Base-by-base conservation (phyloP, 2,797 vertebrate species). In the Gymnodraco acuticeps region DNA sequence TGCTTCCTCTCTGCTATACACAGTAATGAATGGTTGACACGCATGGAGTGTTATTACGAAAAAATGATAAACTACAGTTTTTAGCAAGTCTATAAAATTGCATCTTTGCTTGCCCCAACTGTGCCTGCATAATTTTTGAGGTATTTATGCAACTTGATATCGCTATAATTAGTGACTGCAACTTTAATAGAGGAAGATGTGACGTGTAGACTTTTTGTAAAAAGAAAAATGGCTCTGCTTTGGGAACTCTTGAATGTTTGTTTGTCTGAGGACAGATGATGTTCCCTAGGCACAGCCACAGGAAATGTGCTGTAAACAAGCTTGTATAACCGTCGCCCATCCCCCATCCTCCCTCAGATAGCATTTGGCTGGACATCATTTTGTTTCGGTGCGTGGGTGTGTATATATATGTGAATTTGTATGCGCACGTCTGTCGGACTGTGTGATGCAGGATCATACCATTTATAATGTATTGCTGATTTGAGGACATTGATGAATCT, bases 291-390 rank as follows among this genome's bases (percentile, higher is more conserved):
- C 88, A 87, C 85, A 78, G 90, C 89, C 87, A 93, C 92, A 94
- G 94, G 94, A 95, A 94, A 83, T 89, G 87, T 86, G 80, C 91
- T 92, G 91, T 94, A 94, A 94, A 94, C 93, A 94, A 65, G 83
- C 88, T 93, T 92, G 89, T 91, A 70, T 91, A 93, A 93, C 87
- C 89, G 87, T 86, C 89, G 86, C 86, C 90, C 89, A 88, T 86
- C 90, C 87, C 86, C 90, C 89, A 83, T 91, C 87, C 89, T 87
- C 83, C 78, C 79, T 83, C 88, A 85, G 89, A 93, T 92, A 89
- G 78, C 83, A 69, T 87, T 93, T 81, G 79, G 85, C 82, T 47
- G 83, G 82, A 85, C 87, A 85, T 90, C 71, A 82, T 77, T 78
- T 59, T 82, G 85, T 64, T 59, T 63, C 45, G 9, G 52, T 68